Evolutionary conservation across 2,797 vertebrate genomes (phyloP).

Genomic region (Nasua narica): DNA sequence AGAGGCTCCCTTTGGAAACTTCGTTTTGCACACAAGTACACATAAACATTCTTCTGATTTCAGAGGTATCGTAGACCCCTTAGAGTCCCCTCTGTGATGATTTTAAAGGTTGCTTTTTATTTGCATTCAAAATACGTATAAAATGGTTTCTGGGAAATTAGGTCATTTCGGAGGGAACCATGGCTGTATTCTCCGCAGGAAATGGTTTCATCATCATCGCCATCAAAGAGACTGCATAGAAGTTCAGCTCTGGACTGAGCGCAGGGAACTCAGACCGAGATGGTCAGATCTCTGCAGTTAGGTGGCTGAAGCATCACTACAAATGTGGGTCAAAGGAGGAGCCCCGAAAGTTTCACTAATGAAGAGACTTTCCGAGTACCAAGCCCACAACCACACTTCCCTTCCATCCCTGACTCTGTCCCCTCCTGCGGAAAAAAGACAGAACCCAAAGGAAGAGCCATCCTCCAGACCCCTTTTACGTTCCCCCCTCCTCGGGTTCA

Average conservation of each 20-base stretch:
- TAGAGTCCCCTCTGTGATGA: background rate
- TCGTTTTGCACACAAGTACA: background rate
- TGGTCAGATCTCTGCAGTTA: background rate
- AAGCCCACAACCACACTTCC: no score
- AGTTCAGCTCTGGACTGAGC: background rate
- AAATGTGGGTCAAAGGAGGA: background rate
- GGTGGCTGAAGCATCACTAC: rapidly evolving
- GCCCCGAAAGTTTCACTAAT: background rate
- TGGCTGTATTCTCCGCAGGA: background rate
- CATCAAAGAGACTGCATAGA: background rate
- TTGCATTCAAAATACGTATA: background rate
- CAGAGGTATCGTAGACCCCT: background rate
- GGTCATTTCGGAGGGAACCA: background rate
- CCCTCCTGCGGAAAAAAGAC: background rate
- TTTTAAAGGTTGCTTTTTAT: background rate
- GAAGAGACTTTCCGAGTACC: background rate
- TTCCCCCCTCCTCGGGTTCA: background rate
- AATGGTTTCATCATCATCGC: background rate
- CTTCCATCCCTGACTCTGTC: background rate
- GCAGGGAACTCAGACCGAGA: rapidly evolving
- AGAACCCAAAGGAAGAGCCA: background rate
- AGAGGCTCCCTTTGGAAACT: background rate
- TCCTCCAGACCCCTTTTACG: background rate
- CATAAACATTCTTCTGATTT: background rate
- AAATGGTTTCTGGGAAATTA: background rate